Percentiles rank a stretch among this genome's conserved stretches.
phyloP scores from a whole-genome alignment of 2,888 invertebrate genomes.

The Napeogenes sylphis region DNA sequence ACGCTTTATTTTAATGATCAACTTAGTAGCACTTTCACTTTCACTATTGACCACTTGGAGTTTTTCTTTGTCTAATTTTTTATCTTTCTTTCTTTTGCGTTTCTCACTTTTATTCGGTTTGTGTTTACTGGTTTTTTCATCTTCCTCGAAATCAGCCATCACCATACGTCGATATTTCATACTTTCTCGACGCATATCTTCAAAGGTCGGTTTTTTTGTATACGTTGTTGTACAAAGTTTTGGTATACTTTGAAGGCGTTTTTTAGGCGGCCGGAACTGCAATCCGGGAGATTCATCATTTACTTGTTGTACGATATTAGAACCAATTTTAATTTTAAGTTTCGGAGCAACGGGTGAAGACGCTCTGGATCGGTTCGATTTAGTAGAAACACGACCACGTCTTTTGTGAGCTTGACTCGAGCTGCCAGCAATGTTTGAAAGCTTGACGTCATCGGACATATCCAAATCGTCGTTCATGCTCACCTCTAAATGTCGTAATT shows the following conservation, averaged over 20 bases:
- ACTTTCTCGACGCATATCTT: conserved; percentile 88
- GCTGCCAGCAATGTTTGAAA: conserved; percentile 45
- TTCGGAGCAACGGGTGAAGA: conserved; percentile 78
- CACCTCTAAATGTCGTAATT: conserved; percentile 81
- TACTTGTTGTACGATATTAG: conserved; percentile 75
- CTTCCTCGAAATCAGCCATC: conserved; percentile 89
- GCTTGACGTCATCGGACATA: conserved; percentile 54
- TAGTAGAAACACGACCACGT: conserved; percentile 52
- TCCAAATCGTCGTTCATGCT: conserved; percentile 77
- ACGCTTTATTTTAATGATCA: conserved; percentile 86
- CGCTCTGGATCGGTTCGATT: conserved; percentile 44
- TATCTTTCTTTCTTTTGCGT: conserved; percentile 73
- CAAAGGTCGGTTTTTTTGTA: conserved; percentile 78
- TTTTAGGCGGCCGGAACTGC: conserved; percentile 87
- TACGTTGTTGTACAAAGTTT: conserved; percentile 40
- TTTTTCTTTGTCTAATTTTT: conserved; percentile 77
- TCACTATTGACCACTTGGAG: conserved; percentile 65
- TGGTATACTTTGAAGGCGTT: conserved; percentile 81
- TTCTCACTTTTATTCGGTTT: conserved; percentile 64
- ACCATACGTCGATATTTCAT: conserved; percentile 92
- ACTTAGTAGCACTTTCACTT: conserved; percentile 82
- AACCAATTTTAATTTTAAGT: conserved; percentile 87
- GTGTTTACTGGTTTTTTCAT: conserved; percentile 75
- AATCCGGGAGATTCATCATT: conserved; percentile 67
- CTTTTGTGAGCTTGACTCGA: conserved; percentile 50